These are phyloP conservation scores for Eubasilissa regina DNA, from an alignment of 1,140 invertebrate genomes.

Conservation along the genomic window DNA sequence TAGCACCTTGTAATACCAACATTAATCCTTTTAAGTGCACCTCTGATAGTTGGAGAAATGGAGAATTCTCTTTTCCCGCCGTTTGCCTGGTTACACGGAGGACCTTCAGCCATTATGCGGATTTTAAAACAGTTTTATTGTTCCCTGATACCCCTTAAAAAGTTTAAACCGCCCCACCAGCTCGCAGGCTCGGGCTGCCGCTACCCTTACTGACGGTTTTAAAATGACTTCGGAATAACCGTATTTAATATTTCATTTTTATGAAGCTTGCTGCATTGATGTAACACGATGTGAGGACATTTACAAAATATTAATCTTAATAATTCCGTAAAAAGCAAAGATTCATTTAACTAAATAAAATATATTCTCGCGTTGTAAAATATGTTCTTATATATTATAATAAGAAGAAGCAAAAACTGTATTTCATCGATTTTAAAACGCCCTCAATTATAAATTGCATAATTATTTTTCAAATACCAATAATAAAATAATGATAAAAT, in stretches of 20 bases:
- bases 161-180: slow-evolving; percentile 44
- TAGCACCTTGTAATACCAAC: slow-evolving; percentile 44
- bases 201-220: too few relatives aligned
- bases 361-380: too few relatives aligned
- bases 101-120: slow-evolving; percentile 50
- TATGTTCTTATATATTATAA: too few relatives aligned
- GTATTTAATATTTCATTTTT: not conserved
- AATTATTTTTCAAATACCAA: too few relatives aligned
- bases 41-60: slow-evolving; percentile 48
- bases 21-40: slow-evolving; percentile 60
- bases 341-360: too few relatives aligned
- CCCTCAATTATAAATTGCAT: too few relatives aligned
- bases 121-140: slow-evolving; percentile 59
- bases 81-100: not conserved
- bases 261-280: not conserved
- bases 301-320: too few relatives aligned
- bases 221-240: not conserved
- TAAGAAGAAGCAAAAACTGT: too few relatives aligned
- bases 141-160: slow-evolving; percentile 57
- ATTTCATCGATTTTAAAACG: too few relatives aligned
- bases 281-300: too few relatives aligned
- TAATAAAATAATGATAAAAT: not conserved
- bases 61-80: not conserved
- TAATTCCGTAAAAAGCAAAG: too few relatives aligned
- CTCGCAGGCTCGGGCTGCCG: not conserved